Evolutionary conservation across 2,888 invertebrate genomes (phyloP).

Genomic region (Pomacea canaliculata): DNA sequence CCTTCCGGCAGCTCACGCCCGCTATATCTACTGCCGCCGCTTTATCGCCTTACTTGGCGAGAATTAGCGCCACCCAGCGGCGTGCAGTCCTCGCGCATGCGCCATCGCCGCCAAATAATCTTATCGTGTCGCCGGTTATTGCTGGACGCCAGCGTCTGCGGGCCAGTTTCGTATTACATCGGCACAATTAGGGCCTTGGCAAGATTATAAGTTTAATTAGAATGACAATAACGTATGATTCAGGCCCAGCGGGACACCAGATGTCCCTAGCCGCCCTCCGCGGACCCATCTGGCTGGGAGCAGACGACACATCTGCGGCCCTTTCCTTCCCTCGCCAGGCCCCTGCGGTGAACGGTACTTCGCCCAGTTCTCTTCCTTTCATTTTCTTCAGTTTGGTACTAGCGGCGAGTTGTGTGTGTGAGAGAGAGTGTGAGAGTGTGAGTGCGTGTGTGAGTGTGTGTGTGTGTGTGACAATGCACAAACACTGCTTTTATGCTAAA

Average conservation of each 20-base stretch:
- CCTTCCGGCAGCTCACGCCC: constrained; percentile 17
- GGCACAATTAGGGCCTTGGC: constrained; percentile 24
- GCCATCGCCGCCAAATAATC: constrained; percentile 9
- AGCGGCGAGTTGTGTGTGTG: too few species aligned
- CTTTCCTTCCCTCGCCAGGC: background rate
- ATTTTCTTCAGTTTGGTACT: background rate
- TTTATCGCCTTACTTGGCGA: constrained; percentile 16
- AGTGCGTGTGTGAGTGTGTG: too few species aligned
- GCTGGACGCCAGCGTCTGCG: constrained; percentile 10
- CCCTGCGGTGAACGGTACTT: background rate
- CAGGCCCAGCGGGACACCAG: constrained; percentile 24
- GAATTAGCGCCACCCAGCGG: background rate
- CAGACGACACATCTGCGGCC: constrained; percentile 22
- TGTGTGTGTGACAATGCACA: too few species aligned
- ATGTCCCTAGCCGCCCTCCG: constrained; percentile 11
- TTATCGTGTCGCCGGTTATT: constrained; percentile 18
- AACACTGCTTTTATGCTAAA: too few species aligned
- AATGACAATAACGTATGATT: constrained; percentile 30
- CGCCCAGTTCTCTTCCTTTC: background rate
- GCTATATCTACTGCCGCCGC: constrained; percentile 13
- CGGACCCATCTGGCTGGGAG: constrained; percentile 19
- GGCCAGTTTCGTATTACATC: constrained; percentile 20
- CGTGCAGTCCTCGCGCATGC: background rate
- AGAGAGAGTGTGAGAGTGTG: too few species aligned
- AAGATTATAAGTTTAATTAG: constrained; percentile 29